Conservation (phyloP, 2,113 vertebrate genomes). For the Lepidothrix coronata region DNA sequence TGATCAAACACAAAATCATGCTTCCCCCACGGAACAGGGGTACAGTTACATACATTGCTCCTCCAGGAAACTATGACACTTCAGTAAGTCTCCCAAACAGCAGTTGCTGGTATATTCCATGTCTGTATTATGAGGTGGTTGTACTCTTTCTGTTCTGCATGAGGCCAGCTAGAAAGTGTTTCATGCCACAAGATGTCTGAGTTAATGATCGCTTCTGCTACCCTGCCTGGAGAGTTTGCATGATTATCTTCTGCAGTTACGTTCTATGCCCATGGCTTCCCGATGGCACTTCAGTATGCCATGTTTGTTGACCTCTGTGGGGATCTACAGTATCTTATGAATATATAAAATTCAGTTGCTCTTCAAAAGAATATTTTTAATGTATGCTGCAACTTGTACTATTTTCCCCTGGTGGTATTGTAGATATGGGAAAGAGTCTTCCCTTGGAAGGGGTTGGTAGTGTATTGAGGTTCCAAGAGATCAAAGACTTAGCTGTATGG, state of each 20-base stretch:
- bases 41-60: slow-evolving; percentile 93
- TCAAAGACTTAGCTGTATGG: background rate
- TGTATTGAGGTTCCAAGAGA: background rate
- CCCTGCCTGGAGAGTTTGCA: background rate
- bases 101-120: background rate
- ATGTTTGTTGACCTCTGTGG: background rate
- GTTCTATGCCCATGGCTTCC: background rate
- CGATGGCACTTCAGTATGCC: background rate
- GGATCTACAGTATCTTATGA: background rate
- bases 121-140: background rate
- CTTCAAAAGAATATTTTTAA: background rate
- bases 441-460: accelerated
- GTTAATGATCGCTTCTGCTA: background rate
- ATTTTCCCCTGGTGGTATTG: background rate
- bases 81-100: slow-evolving; percentile 78
- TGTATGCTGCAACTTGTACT: background rate
- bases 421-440: background rate
- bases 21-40: slow-evolving; percentile 91
- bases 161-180: background rate
- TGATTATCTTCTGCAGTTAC: background rate
- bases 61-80: slow-evolving; percentile 89
- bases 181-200: background rate
- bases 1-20: slow-evolving; percentile 98
- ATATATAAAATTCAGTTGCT: background rate
- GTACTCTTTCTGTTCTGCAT: background rate